Evolutionary conservation across 53 echinoderm and acorn worm genomes (phyloP).

Genomic region (Mesocentrotus franciscanus): DNA sequence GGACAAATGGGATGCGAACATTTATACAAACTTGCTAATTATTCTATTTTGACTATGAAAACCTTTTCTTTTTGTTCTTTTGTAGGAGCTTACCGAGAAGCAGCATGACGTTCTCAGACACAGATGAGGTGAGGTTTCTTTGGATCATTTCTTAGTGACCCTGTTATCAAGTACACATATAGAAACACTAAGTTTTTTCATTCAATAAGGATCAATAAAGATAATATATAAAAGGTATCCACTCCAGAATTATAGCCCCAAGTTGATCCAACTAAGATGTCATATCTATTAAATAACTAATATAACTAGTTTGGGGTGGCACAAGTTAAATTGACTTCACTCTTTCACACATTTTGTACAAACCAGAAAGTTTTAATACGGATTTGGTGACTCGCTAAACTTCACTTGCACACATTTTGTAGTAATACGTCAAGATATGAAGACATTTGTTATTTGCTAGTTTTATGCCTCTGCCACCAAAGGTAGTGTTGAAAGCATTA

Average conservation of each 20-base stretch:
- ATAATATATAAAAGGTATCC: neutral
- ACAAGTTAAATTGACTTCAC: neutral
- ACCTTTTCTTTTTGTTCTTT: neutral
- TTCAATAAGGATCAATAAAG: too few relatives aligned
- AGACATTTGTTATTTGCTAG: too few relatives aligned
- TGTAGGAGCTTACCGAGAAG: neutral
- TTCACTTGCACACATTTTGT: too few relatives aligned
- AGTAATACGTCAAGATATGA: too few relatives aligned
- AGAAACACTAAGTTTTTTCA: neutral
- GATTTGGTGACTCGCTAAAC: too few relatives aligned
- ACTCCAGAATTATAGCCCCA: neutral
- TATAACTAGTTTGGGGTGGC: neutral
- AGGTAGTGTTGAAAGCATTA: too few relatives aligned
- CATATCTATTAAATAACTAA: neutral
- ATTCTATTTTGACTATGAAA: too few relatives aligned
- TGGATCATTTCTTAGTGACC: neutral
- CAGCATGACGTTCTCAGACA: neutral
- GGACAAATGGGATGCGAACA: too few relatives aligned
- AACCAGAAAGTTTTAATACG: too few relatives aligned
- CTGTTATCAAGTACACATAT: neutral
- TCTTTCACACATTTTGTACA: neutral
- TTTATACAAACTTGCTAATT: too few relatives aligned
- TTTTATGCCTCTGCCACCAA: too few relatives aligned
- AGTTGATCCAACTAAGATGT: neutral
- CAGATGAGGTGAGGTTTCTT: neutral